Base-by-base conservation (phyloP, 1,140 invertebrate species). In the Acyrthosiphon pisum region DNA sequence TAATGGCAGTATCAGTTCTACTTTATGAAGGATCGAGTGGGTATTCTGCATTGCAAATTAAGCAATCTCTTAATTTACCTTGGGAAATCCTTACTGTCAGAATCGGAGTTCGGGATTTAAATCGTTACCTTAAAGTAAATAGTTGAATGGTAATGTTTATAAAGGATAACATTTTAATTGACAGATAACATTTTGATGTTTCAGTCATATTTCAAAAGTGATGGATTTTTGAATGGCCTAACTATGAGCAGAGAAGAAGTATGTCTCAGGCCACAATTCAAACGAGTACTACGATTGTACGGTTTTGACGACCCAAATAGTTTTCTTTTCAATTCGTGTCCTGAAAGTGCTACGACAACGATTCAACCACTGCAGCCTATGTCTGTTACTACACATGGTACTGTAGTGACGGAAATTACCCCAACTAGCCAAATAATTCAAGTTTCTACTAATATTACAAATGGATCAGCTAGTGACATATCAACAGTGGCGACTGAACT, bases 201-300 rank as follows among this genome's bases (percentile, higher is more conserved):
- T 26, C 95, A 98, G 97, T 97, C 97, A 50, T 98, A 98, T 94
- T 97, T 98, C 92, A 97, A 97, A 2, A 96, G 97, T 94, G 97
- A 98, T 94, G 97, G 97, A 46, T 98, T 98, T 93, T 95, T 98
- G 1, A 97, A 97, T 18, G 97, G 97, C 2, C 95, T 98, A 90
- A 97, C 97, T 6, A 95, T 98, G 41, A 98, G 97, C 94, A 96
- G 97, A 87, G 97, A 97, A 94, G 97, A 97, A 94, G 96, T 97
- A 1, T 96, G 96, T 8, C 96, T 98, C 50, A 96, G 96, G 44
- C 95, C 96, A 23, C 96, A 96, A 48, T 98, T 97, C 94, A 96
- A 97, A 94, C 96, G 96, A 41, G 95, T 97, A 56, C 95, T 98
- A 35, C 95, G 96, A 93, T 98, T 97, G 95, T 98, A 98, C 94